These are phyloP conservation scores for Oenanthe oenanthe DNA, from an alignment of 2,113 vertebrate genomes.

Conservation along the genomic window DNA sequence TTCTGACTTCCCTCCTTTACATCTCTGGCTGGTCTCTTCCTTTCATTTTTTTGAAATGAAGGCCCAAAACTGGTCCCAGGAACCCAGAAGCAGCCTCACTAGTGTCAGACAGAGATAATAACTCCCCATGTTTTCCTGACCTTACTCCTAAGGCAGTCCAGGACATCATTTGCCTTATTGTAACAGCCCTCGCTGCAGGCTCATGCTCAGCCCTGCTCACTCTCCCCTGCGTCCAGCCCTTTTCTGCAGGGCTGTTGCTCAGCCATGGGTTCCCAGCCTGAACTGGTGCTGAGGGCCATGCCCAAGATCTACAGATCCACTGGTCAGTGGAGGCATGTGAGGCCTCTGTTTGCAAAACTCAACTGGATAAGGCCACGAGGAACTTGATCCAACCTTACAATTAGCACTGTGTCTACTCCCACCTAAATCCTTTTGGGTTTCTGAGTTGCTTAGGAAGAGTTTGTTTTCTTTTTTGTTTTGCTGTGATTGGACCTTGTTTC, in stretches of 20 bases:
- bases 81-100: neutral
- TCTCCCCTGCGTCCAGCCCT: neutral
- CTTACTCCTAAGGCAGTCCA: neutral
- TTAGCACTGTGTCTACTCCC: neutral
- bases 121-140: neutral
- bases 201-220: neutral
- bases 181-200: neutral
- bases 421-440: neutral
- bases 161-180: neutral
- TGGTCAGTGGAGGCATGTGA: neutral
- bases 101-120: neutral
- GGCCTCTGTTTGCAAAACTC: neutral
- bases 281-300: neutral
- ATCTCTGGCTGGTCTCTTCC: neutral
- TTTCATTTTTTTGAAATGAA: neutral
- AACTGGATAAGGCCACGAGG: neutral
- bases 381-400: neutral
- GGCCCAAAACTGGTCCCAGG: neutral
- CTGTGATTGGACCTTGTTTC: neutral
- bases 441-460: neutral
- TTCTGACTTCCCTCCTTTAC: neutral
- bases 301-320: neutral
- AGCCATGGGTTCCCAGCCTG: neutral
- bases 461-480: neutral
- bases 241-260: neutral